phyloP scores from a whole-genome alignment of 1,140 invertebrate species.

The Eciton burchellii region DNA sequence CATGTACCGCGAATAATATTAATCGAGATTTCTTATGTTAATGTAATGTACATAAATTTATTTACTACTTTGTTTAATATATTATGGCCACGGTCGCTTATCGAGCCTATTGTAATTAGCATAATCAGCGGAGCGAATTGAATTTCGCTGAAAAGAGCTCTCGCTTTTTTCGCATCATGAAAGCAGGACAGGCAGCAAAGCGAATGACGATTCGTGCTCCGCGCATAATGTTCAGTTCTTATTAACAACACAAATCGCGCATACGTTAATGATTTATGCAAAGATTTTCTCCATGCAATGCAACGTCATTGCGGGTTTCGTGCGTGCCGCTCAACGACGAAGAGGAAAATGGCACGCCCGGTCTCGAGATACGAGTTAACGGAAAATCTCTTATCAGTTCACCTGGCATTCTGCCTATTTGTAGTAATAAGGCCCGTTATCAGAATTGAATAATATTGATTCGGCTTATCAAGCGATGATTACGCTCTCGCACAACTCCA shows the following conservation, averaged over 20 bases:
- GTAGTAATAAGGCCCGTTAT: conserved; percentile 60
- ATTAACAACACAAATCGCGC: not conserved
- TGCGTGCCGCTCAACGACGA: not conserved
- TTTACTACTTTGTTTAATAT: too few relatives aligned
- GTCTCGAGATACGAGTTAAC: not conserved
- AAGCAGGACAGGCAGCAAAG: not conserved
- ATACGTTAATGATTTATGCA: too few relatives aligned
- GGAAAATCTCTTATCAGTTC: conserved; percentile 34
- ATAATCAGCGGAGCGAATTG: conserved; percentile 14
- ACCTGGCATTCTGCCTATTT: not conserved
- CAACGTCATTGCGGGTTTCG: not conserved
- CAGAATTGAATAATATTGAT: conserved; percentile 71
- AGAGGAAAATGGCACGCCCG: not conserved
- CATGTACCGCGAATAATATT: not conserved
- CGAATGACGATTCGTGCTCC: not conserved
- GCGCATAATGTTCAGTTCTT: not conserved
- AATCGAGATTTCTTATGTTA: not conserved
- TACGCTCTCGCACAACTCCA: conserved; percentile 45
- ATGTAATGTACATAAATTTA: not conserved
- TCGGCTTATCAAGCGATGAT: conserved; percentile 63
- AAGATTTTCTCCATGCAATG: too few relatives aligned
- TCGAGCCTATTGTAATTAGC: conserved; percentile 23
- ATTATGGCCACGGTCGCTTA: conserved; percentile 4
- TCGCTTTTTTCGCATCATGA: not conserved
- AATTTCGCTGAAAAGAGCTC: conserved; percentile 47